Percentiles rank a stretch among this genome's conserved stretches.
Evolutionary conservation across 2,888 invertebrate genomes (phyloP).

Genomic region (Allolobophora icterica): DNA sequence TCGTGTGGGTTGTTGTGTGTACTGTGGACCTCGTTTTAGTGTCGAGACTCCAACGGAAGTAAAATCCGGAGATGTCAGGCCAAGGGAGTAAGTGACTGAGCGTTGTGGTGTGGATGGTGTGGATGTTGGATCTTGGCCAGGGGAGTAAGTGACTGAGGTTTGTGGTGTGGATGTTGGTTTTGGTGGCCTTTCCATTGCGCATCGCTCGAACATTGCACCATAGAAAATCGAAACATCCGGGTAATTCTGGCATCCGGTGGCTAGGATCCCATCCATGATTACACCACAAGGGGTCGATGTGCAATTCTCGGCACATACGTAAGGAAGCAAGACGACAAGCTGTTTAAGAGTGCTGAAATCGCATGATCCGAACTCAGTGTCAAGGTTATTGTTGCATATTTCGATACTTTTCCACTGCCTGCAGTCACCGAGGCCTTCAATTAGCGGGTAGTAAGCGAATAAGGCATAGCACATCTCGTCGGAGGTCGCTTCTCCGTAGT

Average conservation of each 20-base stretch:
- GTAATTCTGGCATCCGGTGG: not conserved
- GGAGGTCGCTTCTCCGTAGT: slow-evolving; percentile 51
- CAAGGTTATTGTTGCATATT: not conserved
- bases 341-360: too few species aligned
- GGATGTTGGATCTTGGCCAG: too few species aligned
- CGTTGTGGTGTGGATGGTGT: too few species aligned
- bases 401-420: not conserved
- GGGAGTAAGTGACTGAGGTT: too few species aligned
- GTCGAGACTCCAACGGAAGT: too few species aligned
- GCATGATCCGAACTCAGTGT: not conserved
- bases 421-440: not conserved
- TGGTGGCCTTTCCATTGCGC: too few species aligned
- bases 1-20: too few species aligned
- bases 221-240: not conserved
- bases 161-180: too few species aligned
- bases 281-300: not conserved
- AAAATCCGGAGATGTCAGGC: too few species aligned
- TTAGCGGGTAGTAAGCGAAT: slow-evolving; percentile 51
- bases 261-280: not conserved
- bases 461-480: slow-evolving; percentile 57
- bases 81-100: too few species aligned
- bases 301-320: not conserved
- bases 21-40: too few species aligned
- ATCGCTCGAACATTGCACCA: too few species aligned
- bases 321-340: not conserved